A percentile compares a stretch with the other conserved stretches of the same genome.
These are phyloP conservation scores for Proterorhinus semilunaris DNA, from an alignment of 2,113 vertebrate species.

Conservation along the genomic window DNA sequence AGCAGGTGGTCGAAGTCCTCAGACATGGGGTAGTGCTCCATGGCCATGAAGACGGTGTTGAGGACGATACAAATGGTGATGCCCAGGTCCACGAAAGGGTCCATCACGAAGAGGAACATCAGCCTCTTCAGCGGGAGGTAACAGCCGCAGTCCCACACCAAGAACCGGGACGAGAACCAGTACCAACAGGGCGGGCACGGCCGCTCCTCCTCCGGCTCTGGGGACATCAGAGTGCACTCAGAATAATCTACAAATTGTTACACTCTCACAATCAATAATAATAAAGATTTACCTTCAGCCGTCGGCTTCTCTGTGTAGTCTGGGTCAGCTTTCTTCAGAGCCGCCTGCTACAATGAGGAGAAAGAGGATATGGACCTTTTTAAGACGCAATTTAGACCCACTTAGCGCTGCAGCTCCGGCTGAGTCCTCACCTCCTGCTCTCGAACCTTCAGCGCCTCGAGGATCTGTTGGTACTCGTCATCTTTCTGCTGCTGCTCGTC, in stretches of 20 bases:
- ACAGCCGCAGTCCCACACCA: constrained; percentile 85
- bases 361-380: not conserved
- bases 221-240: constrained; percentile 12
- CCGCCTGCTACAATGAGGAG: not conserved
- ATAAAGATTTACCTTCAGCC: not conserved
- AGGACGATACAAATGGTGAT: constrained; percentile 97
- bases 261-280: too few relatives aligned
- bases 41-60: constrained; percentile 96
- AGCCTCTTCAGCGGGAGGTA: constrained; percentile 82
- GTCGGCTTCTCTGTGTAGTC: not conserved
- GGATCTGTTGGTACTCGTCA: constrained; percentile 85
- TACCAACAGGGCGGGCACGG: constrained; percentile 90
- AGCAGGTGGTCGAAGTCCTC: constrained; percentile 81
- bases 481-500: constrained; percentile 88
- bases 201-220: constrained; percentile 88
- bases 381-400: not conserved
- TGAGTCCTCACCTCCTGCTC: constrained; percentile 74
- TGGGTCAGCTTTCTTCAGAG: not conserved
- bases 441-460: constrained; percentile 86
- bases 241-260: too few relatives aligned
- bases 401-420: not conserved
- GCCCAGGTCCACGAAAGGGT: constrained; percentile 92
- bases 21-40: constrained; percentile 96
- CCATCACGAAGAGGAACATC: constrained; percentile 85
- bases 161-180: constrained; percentile 80